These are phyloP conservation scores for Gallinago stenura DNA, from an alignment of 2,797 vertebrate species.

Conservation along the genomic window DNA sequence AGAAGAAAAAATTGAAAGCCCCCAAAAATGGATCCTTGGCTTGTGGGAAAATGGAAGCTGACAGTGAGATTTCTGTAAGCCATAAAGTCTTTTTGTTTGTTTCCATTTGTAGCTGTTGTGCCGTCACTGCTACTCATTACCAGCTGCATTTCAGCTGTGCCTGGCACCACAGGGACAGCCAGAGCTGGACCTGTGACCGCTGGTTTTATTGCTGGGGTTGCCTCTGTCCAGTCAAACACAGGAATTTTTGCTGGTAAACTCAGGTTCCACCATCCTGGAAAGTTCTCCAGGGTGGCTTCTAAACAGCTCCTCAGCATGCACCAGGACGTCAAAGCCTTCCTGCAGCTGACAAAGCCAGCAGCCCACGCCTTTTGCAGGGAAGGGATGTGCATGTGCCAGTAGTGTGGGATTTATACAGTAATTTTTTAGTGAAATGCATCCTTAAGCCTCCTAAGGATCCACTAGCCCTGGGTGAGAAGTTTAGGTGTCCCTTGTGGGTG, in stretches of 20 bases:
- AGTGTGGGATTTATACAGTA: fast-evolving
- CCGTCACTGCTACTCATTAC: neutral
- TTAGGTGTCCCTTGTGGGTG: neutral
- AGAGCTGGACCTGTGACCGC: neutral
- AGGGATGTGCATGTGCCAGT: fast-evolving
- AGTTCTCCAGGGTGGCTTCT: neutral
- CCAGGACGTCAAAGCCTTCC: neutral
- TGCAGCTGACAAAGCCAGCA: neutral
- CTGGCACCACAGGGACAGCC: neutral
- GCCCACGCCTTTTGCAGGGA: fast-evolving
- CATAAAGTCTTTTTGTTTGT: neutral
- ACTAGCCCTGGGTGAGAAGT: neutral
- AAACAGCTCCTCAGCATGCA: fast-evolving
- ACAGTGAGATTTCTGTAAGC: neutral
- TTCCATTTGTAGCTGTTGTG: neutral
- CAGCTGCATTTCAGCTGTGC: neutral
- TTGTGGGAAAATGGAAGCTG: neutral
- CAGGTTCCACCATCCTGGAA: neutral
- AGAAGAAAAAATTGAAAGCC: neutral
- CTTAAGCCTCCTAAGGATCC: neutral
- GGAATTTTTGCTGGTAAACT: neutral
- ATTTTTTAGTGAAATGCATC: neutral
- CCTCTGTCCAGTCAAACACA: neutral
- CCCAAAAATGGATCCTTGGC: neutral
- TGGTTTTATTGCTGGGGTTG: neutral